Base-by-base conservation (phyloP, 92 coral and sea anemone species). In the Zoanthus sansibaricus region DNA sequence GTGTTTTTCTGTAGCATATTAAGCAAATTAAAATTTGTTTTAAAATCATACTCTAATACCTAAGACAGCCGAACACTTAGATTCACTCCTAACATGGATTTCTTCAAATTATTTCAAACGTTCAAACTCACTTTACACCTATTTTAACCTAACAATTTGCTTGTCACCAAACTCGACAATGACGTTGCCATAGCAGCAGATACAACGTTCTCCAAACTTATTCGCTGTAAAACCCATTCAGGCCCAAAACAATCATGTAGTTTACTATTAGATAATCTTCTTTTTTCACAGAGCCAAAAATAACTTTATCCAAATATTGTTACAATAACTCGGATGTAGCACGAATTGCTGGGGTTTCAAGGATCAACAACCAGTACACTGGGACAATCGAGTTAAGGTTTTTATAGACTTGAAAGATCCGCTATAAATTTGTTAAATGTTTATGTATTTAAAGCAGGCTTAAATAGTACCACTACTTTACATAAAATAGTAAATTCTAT, bases 401-500 rank as follows among this genome's bases (percentile, higher is more conserved):
- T 16, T 30, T 49, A 16, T 10, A 47, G 73, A 58, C 75, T 67
- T 52, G 32, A 21, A 80, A 66, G 75, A 49, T 16, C 62, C 25
- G 69, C 58, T 66, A 42, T 44, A 66, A 47, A 80, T 42, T 51
- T 80, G 85, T 80, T 71, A 15, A 79, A 42, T 17, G 66, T 67
- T 42, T 78, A 59, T 66, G 85, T 14, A 11, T 37, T 64, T 47
- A 79, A 42, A 68, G 56, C 59, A 64, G 85, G 85, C 47, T 80
- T 80, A 80, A 80, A 80, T 80, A 80, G 44, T 45, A 44, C 85
- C 70, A 67, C 85, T 80, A 80, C 70, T 67, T 80, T 66, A 44
- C 59, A 66, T 80, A 80, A 80, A 80, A 80, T 80, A 80, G 75
- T 67, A 80, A 80, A 64, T 80, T 69, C 59, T 67, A 58, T 80